A percentile compares a stretch with the other conserved stretches of the same genome.
Evolutionary conservation across 2,113 vertebrate genomes (phyloP).

Genomic region (Peucedramus taeniatus): DNA sequence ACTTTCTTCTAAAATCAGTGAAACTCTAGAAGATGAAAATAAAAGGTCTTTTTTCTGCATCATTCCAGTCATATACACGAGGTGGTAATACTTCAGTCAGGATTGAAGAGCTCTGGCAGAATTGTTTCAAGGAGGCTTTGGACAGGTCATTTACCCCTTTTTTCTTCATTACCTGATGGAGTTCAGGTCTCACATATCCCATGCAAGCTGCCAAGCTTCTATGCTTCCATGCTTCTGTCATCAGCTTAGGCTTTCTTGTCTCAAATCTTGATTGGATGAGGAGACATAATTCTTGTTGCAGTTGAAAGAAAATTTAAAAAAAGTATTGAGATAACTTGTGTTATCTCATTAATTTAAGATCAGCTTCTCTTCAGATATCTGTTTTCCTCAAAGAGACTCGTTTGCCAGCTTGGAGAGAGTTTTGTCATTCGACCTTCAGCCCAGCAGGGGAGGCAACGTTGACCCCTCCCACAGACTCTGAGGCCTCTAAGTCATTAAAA

Average conservation of each 20-base stretch:
- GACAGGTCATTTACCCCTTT: background rate
- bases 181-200: background rate
- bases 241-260: background rate
- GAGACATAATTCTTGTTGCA: background rate
- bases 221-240: background rate
- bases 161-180: background rate
- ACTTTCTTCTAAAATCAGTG: background rate
- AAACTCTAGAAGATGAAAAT: constrained; percentile 8
- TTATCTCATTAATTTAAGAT: background rate
- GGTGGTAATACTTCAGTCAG: background rate
- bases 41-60: background rate
- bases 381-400: background rate
- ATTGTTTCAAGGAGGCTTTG: background rate
- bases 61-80: background rate
- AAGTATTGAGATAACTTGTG: background rate
- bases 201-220: background rate
- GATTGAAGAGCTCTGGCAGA: background rate
- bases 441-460: rapidly evolving
- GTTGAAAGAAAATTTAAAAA: background rate
- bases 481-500: background rate
- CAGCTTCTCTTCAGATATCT: background rate
- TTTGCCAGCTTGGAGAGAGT: background rate
- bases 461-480: background rate
- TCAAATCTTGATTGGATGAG: background rate
- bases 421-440: background rate